Evolutionary conservation across 1,140 invertebrate species (phyloP).

Genomic region (Zaprionus inermis): DNA sequence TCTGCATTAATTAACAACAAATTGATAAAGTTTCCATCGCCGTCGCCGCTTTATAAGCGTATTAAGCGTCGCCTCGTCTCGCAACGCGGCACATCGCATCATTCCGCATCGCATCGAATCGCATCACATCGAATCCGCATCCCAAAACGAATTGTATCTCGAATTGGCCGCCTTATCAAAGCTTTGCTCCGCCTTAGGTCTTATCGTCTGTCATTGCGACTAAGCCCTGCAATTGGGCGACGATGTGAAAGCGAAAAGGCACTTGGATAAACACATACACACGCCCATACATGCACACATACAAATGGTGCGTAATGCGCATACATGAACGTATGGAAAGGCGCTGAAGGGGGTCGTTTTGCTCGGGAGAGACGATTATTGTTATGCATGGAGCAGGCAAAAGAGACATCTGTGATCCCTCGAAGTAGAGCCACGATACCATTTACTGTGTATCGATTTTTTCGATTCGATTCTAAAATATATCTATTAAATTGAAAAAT

Average conservation of each 20-base stretch:
- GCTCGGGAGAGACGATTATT: too few species aligned
- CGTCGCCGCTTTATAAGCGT: neutral
- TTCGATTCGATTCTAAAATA: too few species aligned
- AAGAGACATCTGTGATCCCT: too few species aligned
- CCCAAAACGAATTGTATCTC: slow-evolving; percentile 3
- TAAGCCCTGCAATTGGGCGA: slow-evolving; percentile 3
- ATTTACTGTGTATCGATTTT: too few species aligned
- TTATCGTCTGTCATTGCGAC: slow-evolving; percentile 5
- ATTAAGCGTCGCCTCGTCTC: slow-evolving; percentile 1
- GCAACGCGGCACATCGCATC: neutral
- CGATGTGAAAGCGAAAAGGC: neutral
- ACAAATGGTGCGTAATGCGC: too few species aligned
- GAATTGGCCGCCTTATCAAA: slow-evolving; percentile 5
- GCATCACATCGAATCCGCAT: slow-evolving; percentile 3
- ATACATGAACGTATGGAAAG: too few species aligned
- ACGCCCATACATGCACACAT: too few species aligned
- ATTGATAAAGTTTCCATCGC: slow-evolving; percentile 10
- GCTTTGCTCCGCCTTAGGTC: slow-evolving; percentile 1
- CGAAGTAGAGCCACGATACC: too few species aligned
- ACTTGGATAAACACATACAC: too few species aligned
- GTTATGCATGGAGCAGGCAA: too few species aligned
- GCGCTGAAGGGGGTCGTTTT: too few species aligned
- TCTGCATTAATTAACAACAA: slow-evolving; percentile 15
- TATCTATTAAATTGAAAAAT: too few species aligned
- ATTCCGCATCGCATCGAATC: neutral